Evolutionary conservation across 2,797 vertebrate genomes (phyloP), one percentile per base, ranked within the genome.

Genomic region (Cheirogaleus major): DNA sequence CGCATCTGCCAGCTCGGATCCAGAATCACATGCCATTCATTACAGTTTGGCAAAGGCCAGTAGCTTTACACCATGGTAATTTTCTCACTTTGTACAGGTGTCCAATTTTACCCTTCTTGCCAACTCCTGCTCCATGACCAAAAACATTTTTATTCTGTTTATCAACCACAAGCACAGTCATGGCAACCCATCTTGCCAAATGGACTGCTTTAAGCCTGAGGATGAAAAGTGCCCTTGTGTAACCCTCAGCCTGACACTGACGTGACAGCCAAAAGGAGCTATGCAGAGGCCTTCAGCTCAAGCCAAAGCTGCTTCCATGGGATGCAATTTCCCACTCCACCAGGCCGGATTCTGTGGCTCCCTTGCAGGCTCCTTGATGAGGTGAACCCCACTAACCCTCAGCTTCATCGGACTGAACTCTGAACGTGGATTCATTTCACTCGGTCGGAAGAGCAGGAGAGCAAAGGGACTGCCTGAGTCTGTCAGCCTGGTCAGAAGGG

Each of bases 141-240:
- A 67, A 72, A 50, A 75, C 59, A 41, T 87, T 57, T 57, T 12
- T 13, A 41, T 84, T 90, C 70, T 93, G 89, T 92, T 88, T 85
- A 50, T 82, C 76, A 70, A 59, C 32, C 76, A 81, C 23, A 55
- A 78, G 76, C 67, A 20, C 57, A 41, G 80, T 52, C 79, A 73
- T 81, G 75, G 92, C 70, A 92, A 76, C 92, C 67, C 80, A 73
- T 80, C 61, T 63, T 86, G 70, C 75, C 48, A 15, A 79, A 88
- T 0, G 22, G 86, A 80, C 89, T 63, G 82, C 67, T 43, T 72
- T 76, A 61, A 41, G 69, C 69, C 79, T 20, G 7, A 83, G 72
- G 72, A 75, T 86, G 48, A 87, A 80, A 89, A 50, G 48, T 69
- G 72, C 61, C 81, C 48, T 43, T 85, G 80, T 52, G 25, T 1